A percentile compares a stretch with the other conserved stretches of the same genome.
These are phyloP conservation scores for Istiophorus platypterus DNA, from an alignment of 2,113 vertebrate species.

Conservation along the genomic window DNA sequence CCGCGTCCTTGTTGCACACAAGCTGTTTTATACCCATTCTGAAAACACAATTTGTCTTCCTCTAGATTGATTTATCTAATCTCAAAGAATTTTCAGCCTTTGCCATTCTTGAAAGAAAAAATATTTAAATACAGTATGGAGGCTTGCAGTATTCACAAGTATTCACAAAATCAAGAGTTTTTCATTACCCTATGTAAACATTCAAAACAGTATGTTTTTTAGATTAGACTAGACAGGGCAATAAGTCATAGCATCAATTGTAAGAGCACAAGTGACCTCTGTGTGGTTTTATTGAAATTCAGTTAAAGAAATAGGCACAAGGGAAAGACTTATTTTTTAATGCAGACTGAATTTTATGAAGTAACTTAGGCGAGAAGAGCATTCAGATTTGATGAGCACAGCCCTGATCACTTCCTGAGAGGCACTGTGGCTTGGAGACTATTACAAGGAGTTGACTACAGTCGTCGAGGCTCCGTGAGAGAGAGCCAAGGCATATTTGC, in stretches of 20 bases:
- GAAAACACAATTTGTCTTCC: constrained; percentile 46
- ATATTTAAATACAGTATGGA: constrained; percentile 47
- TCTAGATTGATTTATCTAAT: constrained; percentile 56
- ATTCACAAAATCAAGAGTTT: constrained; percentile 68
- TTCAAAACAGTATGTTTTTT: constrained; percentile 53
- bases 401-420: constrained; percentile 28
- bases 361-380: constrained; percentile 27
- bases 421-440: constrained; percentile 10
- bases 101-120: constrained; percentile 41
- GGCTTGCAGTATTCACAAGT: constrained; percentile 36
- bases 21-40: constrained; percentile 36
- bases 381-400: constrained; percentile 46
- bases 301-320: constrained; percentile 34
- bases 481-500: constrained; percentile 58
- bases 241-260: constrained; percentile 46
- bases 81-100: constrained; percentile 50
- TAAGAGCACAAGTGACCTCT: constrained; percentile 53
- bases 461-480: constrained; percentile 46
- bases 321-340: constrained; percentile 50
- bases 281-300: constrained; percentile 52
- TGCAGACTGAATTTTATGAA: constrained; percentile 48
- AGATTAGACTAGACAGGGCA: constrained; percentile 53
- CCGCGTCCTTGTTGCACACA: constrained; percentile 43
- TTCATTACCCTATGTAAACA: constrained; percentile 38
- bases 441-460: constrained; percentile 48